Evolutionary conservation across 2,113 vertebrate genomes (phyloP).

Genomic region (Hemiprocne comata): DNA sequence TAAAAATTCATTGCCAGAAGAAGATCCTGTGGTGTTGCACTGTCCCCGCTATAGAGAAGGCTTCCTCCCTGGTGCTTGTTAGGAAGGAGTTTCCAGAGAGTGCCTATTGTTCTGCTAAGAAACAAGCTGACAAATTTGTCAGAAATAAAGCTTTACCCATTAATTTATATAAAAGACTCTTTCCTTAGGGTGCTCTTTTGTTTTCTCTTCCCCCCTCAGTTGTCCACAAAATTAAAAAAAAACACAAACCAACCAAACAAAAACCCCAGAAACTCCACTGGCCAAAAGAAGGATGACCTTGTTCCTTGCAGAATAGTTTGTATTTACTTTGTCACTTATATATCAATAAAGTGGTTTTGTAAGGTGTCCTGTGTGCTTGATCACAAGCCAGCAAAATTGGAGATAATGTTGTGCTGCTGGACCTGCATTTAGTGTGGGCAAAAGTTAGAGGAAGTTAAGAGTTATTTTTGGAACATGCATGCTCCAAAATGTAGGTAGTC

Average conservation of each 20-base stretch:
- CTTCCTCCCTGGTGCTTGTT: neutral
- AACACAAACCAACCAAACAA: neutral
- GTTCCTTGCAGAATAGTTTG: neutral
- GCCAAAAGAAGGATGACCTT: neutral
- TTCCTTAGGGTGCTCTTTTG: neutral
- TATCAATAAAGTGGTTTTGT: neutral
- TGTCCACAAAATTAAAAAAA: neutral
- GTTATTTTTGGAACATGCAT: neutral
- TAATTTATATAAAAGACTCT: neutral
- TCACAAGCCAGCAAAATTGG: neutral
- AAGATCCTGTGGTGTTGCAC: neutral
- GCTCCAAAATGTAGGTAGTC: neutral
- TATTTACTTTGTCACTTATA: neutral
- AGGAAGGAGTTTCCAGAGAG: no score
- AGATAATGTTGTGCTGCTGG: neutral
- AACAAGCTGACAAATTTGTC: neutral
- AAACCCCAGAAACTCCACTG: neutral
- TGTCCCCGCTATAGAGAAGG: neutral
- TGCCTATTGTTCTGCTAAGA: neutral
- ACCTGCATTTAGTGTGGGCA: neutral
- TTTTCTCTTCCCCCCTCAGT: accelerated
- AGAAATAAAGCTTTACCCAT: neutral
- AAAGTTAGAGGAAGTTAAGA: neutral
- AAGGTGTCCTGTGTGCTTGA: neutral
- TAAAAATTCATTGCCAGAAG: accelerated